A percentile compares a stretch with the other conserved stretches of the same genome.
phyloP scores from a whole-genome alignment of 2,888 invertebrate species.

The Dysmachus trigonus region DNA sequence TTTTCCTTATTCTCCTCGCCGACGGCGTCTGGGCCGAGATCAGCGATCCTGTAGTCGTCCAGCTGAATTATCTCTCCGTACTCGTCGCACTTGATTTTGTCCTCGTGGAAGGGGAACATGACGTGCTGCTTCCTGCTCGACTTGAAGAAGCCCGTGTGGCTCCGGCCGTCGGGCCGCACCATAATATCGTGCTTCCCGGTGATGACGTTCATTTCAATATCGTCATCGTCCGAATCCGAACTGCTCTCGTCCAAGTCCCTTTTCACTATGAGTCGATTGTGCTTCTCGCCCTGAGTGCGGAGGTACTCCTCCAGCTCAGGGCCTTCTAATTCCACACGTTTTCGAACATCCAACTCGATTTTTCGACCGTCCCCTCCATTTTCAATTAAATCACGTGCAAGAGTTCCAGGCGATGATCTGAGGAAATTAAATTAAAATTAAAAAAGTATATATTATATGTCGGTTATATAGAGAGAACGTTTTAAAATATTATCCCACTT shows the following conservation, averaged over 20 bases:
- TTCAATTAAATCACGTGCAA: constrained; percentile 81
- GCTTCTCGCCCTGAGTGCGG: constrained; percentile 71
- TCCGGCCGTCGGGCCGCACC: constrained; percentile 77
- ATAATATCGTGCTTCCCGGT: constrained; percentile 89
- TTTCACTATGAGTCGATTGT: constrained; percentile 60
- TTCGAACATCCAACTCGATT: constrained; percentile 75
- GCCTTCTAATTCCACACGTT: constrained; percentile 79
- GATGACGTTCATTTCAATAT: constrained; percentile 84
- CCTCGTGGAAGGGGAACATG: constrained; percentile 95
- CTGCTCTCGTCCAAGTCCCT: constrained; percentile 77
- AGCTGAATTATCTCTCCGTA: constrained; percentile 95
- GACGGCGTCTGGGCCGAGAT: constrained; percentile 64
- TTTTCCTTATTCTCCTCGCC: constrained; percentile 61
- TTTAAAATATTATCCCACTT: no score
- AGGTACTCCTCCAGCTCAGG: constrained; percentile 80
- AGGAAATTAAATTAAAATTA: no score
- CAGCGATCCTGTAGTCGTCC: constrained; percentile 89
- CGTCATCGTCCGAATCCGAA: constrained; percentile 84
- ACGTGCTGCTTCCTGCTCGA: constrained; percentile 91
- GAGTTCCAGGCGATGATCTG: constrained; percentile 82
- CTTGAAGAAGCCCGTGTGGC: constrained; percentile 83
- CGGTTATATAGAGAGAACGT: no score
- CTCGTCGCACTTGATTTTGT: constrained; percentile 90
- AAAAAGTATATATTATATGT: no score
- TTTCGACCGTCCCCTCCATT: constrained; percentile 75